These are phyloP conservation scores for Phengaris arion DNA, from an alignment of 2,888 invertebrate genomes.

Conservation along the genomic window DNA sequence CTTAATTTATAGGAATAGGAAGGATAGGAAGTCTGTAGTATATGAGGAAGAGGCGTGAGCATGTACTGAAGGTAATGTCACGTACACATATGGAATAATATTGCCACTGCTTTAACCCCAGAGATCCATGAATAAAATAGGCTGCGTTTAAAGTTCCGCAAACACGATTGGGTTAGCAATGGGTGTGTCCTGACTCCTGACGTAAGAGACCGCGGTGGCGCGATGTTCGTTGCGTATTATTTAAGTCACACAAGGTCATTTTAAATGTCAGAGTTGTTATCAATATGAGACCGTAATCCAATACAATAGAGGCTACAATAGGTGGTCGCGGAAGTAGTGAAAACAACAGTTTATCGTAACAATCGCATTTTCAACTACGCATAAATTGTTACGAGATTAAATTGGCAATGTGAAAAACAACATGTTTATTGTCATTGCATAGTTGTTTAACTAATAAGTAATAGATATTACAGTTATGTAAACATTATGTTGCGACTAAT, in stretches of 20 bases:
- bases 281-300: slow-evolving; percentile 53
- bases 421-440: slow-evolving; percentile 26
- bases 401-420: slow-evolving; percentile 27
- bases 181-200: slow-evolving; percentile 78
- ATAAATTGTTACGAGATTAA: slow-evolving; percentile 23
- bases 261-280: slow-evolving; percentile 50
- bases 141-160: slow-evolving; percentile 32
- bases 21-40: no score
- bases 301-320: slow-evolving; percentile 29
- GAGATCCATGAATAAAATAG: background rate
- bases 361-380: slow-evolving; percentile 26
- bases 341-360: slow-evolving; percentile 23
- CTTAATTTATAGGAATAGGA: no score
- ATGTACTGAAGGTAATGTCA: slow-evolving; percentile 5
- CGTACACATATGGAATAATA: background rate
- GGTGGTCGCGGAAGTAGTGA: slow-evolving; percentile 18
- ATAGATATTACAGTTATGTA: slow-evolving; percentile 13
- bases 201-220: slow-evolving; percentile 57
- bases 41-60: no score
- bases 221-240: slow-evolving; percentile 67
- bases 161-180: slow-evolving; percentile 67
- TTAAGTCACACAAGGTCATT: slow-evolving; percentile 64
- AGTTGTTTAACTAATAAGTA: slow-evolving; percentile 7
- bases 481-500: background rate
- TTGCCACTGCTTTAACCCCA: background rate